Evolutionary conservation across 2,888 invertebrate genomes (phyloP).

Genomic region (Tuberolachnus salignus): DNA sequence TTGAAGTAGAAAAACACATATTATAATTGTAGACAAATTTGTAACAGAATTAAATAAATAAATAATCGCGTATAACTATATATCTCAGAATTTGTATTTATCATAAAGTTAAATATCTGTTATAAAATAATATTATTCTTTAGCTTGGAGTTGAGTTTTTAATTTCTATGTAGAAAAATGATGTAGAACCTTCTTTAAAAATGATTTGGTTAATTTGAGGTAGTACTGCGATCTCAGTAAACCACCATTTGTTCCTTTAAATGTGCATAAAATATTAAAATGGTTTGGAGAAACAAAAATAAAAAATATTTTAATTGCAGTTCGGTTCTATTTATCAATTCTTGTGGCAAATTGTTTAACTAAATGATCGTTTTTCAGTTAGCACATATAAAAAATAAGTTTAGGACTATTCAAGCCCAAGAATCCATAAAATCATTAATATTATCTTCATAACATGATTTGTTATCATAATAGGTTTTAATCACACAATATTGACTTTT

Average conservation of each 20-base stretch:
- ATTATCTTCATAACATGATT: neutral
- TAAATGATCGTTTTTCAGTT: neutral
- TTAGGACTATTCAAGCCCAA: neutral
- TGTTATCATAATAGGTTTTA: neutral
- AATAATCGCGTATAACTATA: neutral
- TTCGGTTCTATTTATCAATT: neutral
- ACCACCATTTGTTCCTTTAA: neutral
- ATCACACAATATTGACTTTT: neutral
- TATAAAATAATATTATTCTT: neutral
- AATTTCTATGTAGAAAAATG: neutral
- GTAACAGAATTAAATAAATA: neutral
- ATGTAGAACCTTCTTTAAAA: neutral
- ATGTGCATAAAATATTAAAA: neutral
- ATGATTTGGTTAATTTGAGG: neutral
- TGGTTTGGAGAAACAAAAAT: neutral
- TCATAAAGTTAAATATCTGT: neutral
- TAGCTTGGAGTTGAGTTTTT: neutral
- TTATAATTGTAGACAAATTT: neutral
- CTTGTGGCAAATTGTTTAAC: neutral
- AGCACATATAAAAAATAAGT: neutral
- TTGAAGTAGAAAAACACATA: constrained; percentile 7
- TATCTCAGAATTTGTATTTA: neutral
- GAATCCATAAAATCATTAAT: constrained; percentile 1
- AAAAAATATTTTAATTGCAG: neutral
- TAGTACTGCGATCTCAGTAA: neutral